Evolutionary conservation across 2,888 invertebrate genomes (phyloP).

Genomic region (Marronus borbonicus): DNA sequence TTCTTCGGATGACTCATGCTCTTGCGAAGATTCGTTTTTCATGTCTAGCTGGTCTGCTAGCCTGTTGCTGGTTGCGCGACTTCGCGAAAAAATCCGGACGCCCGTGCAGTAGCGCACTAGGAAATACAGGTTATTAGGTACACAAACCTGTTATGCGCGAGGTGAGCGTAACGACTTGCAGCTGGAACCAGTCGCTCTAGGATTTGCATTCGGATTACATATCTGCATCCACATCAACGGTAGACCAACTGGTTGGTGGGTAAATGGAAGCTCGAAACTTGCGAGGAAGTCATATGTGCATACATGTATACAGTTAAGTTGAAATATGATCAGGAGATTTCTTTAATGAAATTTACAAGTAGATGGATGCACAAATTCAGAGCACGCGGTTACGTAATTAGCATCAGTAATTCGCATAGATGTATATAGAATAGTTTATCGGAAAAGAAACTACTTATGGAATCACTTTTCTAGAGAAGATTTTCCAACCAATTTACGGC

Average conservation of each 20-base stretch:
- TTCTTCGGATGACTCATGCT: slow-evolving; percentile 48
- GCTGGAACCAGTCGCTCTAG: slow-evolving; percentile 1
- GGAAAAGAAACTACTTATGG: too few species aligned
- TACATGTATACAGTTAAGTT: too few species aligned
- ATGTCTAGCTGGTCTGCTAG: slow-evolving; percentile 30
- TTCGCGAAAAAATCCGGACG: not conserved
- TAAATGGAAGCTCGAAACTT: not conserved
- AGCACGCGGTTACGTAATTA: too few species aligned
- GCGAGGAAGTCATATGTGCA: not conserved
- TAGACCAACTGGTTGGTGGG: too few species aligned
- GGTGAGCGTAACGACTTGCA: slow-evolving; percentile 10
- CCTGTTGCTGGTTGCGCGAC: slow-evolving; percentile 23
- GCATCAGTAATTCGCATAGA: too few species aligned
- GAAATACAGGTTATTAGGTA: slow-evolving; percentile 21
- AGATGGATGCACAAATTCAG: too few species aligned
- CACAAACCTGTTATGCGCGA: slow-evolving; percentile 6
- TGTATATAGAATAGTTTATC: too few species aligned
- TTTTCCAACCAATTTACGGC: too few species aligned
- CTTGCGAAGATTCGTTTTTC: slow-evolving; percentile 41
- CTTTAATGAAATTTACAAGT: too few species aligned
- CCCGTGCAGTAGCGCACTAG: not conserved
- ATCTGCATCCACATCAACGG: not conserved
- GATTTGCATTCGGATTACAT: slow-evolving; percentile 8
- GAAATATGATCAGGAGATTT: too few species aligned
- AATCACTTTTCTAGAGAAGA: too few species aligned